Evolutionary conservation across 2,888 invertebrate genomes (phyloP), one percentile per base, ranked within the genome.

Genomic region (Heliconius charithonia): DNA sequence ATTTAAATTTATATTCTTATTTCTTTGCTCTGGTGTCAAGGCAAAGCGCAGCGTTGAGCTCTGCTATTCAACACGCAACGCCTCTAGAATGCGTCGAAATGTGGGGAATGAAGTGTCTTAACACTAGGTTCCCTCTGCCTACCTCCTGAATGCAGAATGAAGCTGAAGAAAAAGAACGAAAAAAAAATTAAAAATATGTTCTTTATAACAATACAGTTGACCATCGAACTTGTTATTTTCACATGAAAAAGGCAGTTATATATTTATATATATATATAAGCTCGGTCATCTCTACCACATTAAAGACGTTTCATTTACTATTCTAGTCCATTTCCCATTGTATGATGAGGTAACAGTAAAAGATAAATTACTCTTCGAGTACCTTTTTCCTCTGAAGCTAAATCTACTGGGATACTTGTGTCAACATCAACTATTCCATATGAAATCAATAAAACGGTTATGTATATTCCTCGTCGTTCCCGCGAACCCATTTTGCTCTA

Each of bases 351-450:
- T 59, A 72, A 72, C 32, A n/a, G 72, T 72, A 72, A 32, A 72
- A 37, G n/a, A 62, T 75, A 37, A 37, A 71, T 41, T 25, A n/a
- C 65, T 22, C 29, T 51, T 37, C 12, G 22, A 45, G 83, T 84
- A 94, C 94, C 94, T 91, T 94, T 95, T 85, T 95, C 94, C 82
- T 95, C 94, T 37, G 91, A 86, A 78, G 93, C 91, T 81, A 95
- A 86, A 82, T 95, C 94, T 56, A 95, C 91, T 6, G 94, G 94
- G 83, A 95, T 84, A 85, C 94, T 95, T 83, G 89, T 88, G 81
- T 88, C 80, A 85, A 93, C 90, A 93, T 94, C 93, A 94, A 91
- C 93, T 94, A 87, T 91, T 89, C 93, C 93, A 91, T 89, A 93
- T 89, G 93, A 90, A 88, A 94, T 91, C 85, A 92, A 88, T 86